Evolutionary conservation across 1,140 invertebrate species (phyloP), one percentile per base, ranked within the genome.

Genomic region (Trichogramma pretiosum): DNA sequence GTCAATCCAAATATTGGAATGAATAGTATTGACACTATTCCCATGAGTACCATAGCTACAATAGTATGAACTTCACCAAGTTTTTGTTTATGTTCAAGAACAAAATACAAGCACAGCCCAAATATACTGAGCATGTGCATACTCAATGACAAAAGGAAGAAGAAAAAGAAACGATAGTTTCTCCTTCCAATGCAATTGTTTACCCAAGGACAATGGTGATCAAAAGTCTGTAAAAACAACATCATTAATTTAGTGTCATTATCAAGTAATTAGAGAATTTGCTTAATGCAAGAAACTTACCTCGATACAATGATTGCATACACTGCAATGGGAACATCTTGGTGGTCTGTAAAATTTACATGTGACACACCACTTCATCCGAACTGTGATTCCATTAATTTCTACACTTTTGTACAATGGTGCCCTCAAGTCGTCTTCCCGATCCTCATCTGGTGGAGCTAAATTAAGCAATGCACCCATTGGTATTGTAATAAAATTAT

Each of bases 161-260:
- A 90, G 75, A 97, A 96, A 77, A 98, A 98, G 72, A 93, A 96
- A 62, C 95, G 80, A 70, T 99, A 99, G 74, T 99, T 99, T 56
- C 95, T 80, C 53, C 94, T 82, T 42, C 97, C 97, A 61, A 99
- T 98, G 70, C 97, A 99, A 73, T 99, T 99, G 74, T 99, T 98
- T 55, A 99, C 90, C 96, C 96, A 99, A 42, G 96, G 96, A 76
- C 97, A 99, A 74, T 99, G 97, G 80, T 99, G 97, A 75, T 99
- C 97, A 74, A 99, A 99, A 24, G 93, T 98, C 89, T 98, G 77
- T 45, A 24, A 37, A 47, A 30, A 48, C 35, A 32, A 9, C n/a
- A 38, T 13, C 33, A n/a, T n/a, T 28, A 36, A 35, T 46, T 35
- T 28, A 16, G 35, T 30, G 19, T 36, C 19, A 14, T 30, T 38